These are phyloP conservation scores for Chelonus insularis DNA, from an alignment of 1,140 invertebrate genomes.

Conservation along the genomic window DNA sequence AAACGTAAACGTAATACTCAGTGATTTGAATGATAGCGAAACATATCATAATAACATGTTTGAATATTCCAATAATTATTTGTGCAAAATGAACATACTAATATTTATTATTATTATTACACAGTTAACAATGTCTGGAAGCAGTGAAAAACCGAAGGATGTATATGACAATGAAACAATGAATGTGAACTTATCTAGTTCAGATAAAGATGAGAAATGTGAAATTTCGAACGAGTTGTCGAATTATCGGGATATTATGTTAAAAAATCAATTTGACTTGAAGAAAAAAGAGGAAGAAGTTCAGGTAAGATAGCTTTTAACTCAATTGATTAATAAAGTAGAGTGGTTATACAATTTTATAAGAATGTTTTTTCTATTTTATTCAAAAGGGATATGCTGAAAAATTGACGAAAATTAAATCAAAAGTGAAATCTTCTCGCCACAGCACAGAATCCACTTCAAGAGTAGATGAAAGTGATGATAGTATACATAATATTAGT, in stretches of 20 bases:
- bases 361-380: slow-evolving; percentile 11
- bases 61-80: slow-evolving; percentile 8
- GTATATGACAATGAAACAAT: neutral
- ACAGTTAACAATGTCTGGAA: neutral
- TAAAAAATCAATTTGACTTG: slow-evolving; percentile 48
- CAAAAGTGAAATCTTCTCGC: slow-evolving; percentile 46
- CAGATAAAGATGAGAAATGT: neutral
- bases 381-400: slow-evolving; percentile 51
- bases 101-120: slow-evolving; percentile 2
- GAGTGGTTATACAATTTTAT: neutral
- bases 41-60: slow-evolving; percentile 1
- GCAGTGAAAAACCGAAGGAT: neutral
- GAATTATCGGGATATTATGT: slow-evolving; percentile 51
- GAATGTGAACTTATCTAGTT: neutral
- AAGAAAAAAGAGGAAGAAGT: slow-evolving; percentile 55
- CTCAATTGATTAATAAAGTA: neutral
- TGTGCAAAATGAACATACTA: slow-evolving; percentile 12
- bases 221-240: slow-evolving; percentile 9
- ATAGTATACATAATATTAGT: slow-evolving; percentile 43
- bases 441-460: slow-evolving; percentile 38
- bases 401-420: slow-evolving; percentile 55
- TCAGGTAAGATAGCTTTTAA: slow-evolving; percentile 36
- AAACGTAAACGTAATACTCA: neutral
- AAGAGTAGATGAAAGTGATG: slow-evolving; percentile 35
- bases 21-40: neutral